phyloP scores from a whole-genome alignment of 2,113 vertebrate genomes.

The Muntiacus muntjak region DNA sequence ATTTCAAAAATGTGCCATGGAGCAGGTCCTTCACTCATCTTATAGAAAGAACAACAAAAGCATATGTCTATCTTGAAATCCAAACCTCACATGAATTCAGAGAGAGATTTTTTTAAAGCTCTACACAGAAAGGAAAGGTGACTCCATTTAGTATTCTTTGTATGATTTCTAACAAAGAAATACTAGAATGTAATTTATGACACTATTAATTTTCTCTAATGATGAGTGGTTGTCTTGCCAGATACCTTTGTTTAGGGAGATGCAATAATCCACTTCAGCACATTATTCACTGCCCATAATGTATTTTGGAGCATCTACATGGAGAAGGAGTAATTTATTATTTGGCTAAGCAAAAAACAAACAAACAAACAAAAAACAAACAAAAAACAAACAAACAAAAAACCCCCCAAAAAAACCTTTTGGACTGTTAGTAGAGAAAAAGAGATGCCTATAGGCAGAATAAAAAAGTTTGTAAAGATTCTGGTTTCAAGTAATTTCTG shows the following conservation, averaged over 20 bases:
- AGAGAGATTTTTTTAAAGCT: not conserved
- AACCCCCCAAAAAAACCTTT: not conserved
- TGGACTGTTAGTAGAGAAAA: not conserved
- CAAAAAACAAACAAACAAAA: too few species aligned
- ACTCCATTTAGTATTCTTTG: not conserved
- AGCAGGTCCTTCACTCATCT: not conserved
- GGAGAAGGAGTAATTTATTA: not conserved
- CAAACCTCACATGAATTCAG: slow-evolving; percentile 20
- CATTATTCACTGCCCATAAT: not conserved
- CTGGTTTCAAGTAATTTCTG: not conserved
- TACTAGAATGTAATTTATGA: not conserved
- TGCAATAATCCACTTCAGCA: not conserved
- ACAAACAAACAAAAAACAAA: too few species aligned
- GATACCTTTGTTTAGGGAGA: not conserved
- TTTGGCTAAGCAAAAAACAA: not conserved
- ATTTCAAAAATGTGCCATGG: not conserved
- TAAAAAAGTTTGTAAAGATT: not conserved
- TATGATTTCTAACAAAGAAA: not conserved
- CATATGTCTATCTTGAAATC: not conserved
- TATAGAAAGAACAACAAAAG: slow-evolving; percentile 35
- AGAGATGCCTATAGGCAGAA: not conserved
- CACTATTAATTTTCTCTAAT: not conserved
- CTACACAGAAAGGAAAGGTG: not conserved
- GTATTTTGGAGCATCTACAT: not conserved
- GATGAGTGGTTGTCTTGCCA: not conserved